Evolutionary conservation across 2,888 invertebrate genomes (phyloP).

Genomic region (Nomada goodeniana): DNA sequence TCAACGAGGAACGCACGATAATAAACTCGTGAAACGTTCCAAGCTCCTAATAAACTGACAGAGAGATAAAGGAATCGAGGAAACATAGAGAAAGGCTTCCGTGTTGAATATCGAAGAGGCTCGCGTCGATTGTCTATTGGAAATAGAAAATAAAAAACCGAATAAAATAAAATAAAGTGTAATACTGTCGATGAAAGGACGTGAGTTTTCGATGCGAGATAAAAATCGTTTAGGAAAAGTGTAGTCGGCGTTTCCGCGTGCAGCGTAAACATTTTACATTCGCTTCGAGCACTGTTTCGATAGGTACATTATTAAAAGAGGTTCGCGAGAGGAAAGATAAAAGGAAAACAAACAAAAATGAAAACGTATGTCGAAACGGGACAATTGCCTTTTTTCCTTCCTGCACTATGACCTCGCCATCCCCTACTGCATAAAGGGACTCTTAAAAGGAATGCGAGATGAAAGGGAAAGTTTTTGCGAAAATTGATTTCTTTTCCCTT

Average conservation of each 20-base stretch:
- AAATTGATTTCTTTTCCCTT: background rate
- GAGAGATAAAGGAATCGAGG: background rate
- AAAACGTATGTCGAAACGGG: slow-evolving; percentile 22
- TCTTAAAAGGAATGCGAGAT: background rate
- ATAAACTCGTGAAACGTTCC: slow-evolving; percentile 59
- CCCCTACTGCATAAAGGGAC: background rate
- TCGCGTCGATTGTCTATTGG: background rate
- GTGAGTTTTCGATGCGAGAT: slow-evolving; percentile 1
- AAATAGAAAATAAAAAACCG: background rate
- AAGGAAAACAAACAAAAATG: background rate
- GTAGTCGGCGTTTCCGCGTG: slow-evolving; percentile 37
- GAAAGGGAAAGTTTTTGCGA: background rate
- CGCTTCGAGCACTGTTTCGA: slow-evolving; percentile 55
- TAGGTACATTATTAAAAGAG: slow-evolving; percentile 50
- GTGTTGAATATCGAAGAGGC: slow-evolving; percentile 10
- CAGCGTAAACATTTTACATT: slow-evolving; percentile 55
- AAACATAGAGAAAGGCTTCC: slow-evolving; percentile 21
- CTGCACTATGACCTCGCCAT: background rate
- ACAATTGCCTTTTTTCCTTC: slow-evolving; percentile 2
- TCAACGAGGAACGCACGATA: slow-evolving; percentile 51
- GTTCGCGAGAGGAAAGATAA: slow-evolving; percentile 31
- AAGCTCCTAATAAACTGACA: slow-evolving; percentile 13
- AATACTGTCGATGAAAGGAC: background rate
- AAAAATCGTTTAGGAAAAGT: background rate
- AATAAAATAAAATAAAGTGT: background rate